Percentiles rank a stretch among this genome's conserved stretches.
These are phyloP conservation scores for Pyrrhosoma nymphula DNA, from an alignment of 2,888 invertebrate genomes.

Conservation along the genomic window DNA sequence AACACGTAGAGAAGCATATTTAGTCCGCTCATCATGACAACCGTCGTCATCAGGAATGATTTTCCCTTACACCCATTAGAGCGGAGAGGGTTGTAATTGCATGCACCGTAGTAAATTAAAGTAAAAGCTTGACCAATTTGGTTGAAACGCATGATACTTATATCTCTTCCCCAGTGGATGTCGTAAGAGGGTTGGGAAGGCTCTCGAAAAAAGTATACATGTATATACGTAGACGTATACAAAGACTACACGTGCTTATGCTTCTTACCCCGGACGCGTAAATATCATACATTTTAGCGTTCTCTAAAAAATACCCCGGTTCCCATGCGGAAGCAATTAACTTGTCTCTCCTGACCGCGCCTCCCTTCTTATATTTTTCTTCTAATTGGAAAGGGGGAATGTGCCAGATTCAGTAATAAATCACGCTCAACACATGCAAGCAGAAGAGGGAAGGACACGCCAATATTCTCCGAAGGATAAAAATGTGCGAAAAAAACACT, in stretches of 20 bases:
- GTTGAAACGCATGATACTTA: not conserved
- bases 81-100: conserved; percentile 13
- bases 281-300: not conserved
- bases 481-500: not conserved
- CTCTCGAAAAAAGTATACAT: not conserved
- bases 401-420: not conserved
- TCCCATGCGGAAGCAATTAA: conserved; percentile 49
- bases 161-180: not conserved
- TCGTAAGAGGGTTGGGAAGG: not conserved
- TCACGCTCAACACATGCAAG: not conserved
- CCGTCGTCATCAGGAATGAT: conserved; percentile 41
- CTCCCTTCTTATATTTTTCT: not conserved
- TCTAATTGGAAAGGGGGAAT: conserved; percentile 48
- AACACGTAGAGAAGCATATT: conserved; percentile 6
- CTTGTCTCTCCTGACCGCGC: not conserved
- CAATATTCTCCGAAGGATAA: not conserved
- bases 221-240: no score
- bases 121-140: conserved; percentile 52
- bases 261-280: not conserved
- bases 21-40: not conserved
- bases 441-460: not conserved
- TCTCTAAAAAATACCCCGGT: not conserved
- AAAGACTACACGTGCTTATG: not conserved
- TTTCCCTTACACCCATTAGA: not conserved
- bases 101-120: conserved; percentile 36